These are phyloP conservation scores for Meloidogyne chitwoodi DNA, from an alignment of 1,140 invertebrate species.

Conservation along the genomic window DNA sequence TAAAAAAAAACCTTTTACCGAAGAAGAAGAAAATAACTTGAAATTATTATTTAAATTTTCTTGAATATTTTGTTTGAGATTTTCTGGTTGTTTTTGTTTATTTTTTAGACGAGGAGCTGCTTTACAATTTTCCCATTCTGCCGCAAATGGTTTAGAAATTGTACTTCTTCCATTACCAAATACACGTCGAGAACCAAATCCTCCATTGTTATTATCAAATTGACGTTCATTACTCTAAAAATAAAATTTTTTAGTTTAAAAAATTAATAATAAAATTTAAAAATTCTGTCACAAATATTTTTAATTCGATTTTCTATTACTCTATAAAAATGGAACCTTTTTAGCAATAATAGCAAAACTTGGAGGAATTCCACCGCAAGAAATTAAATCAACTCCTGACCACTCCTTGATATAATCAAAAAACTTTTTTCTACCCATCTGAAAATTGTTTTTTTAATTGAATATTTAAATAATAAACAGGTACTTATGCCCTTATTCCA, in stretches of 20 bases:
- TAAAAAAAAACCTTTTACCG: too few relatives aligned
- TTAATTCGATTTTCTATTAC: too few relatives aligned
- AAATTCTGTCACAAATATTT: too few relatives aligned
- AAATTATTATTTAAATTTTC: not conserved
- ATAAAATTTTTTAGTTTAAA: too few relatives aligned
- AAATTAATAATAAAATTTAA: too few relatives aligned
- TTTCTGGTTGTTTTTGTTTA: not conserved
- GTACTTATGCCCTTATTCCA: too few relatives aligned
- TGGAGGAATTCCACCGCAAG: slow-evolving; percentile 6
- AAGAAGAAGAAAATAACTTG: not conserved
- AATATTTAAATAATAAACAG: too few relatives aligned
- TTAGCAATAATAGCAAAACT: not conserved
- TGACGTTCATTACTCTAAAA: not conserved
- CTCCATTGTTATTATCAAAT: not conserved
- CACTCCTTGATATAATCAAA: not conserved
- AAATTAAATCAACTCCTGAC: slow-evolving; percentile 12
- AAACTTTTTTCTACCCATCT: not conserved
- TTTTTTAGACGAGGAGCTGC: not conserved
- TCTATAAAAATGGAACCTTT: too few relatives aligned
- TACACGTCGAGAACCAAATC: not conserved
- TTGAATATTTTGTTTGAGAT: not conserved
- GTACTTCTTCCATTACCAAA: not conserved
- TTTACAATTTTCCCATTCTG: not conserved
- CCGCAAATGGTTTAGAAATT: not conserved
- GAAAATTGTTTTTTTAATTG: not conserved